These are phyloP conservation scores for Battus philenor DNA, from an alignment of 1,140 invertebrate species.

Conservation along the genomic window DNA sequence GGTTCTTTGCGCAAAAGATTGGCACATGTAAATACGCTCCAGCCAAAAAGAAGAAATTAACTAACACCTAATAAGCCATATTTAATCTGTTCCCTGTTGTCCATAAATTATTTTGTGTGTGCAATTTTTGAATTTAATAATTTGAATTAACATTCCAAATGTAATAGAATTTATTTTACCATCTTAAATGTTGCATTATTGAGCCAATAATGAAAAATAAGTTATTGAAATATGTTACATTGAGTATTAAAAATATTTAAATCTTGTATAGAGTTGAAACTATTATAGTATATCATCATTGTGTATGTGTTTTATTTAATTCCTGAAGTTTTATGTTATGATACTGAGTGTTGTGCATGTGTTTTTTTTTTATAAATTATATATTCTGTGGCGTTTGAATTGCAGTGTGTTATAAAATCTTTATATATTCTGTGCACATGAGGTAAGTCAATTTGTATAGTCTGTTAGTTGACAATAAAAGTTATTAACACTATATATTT, in stretches of 20 bases:
- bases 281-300: slow-evolving; percentile 60
- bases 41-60: slow-evolving; percentile 26
- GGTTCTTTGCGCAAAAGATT: slow-evolving; percentile 41
- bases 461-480: slow-evolving; percentile 17
- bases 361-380: slow-evolving; percentile 8
- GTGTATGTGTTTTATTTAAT: slow-evolving; percentile 51
- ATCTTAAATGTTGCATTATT: slow-evolving; percentile 1
- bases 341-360: slow-evolving; percentile 24
- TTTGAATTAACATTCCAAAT: slow-evolving; percentile 44
- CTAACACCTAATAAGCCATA: slow-evolving; percentile 32
- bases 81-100: slow-evolving; percentile 28
- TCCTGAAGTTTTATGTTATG: slow-evolving; percentile 29
- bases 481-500: slow-evolving; percentile 31
- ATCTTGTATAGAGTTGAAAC: slow-evolving; percentile 64
- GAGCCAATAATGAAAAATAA: slow-evolving; percentile 25
- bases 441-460: slow-evolving; percentile 17
- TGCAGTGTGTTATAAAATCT: slow-evolving; percentile 4
- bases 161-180: slow-evolving; percentile 19
- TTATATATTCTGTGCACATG: slow-evolving; percentile 2
- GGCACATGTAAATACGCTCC: slow-evolving; percentile 56
- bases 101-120: slow-evolving; percentile 42
- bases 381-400: background rate
- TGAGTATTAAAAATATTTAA: slow-evolving; percentile 30
- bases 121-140: slow-evolving; percentile 41
- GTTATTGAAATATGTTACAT: slow-evolving; percentile 27